phyloP scores from a whole-genome alignment of 2,797 vertebrate genomes.

The Enteromius radiatus region DNA sequence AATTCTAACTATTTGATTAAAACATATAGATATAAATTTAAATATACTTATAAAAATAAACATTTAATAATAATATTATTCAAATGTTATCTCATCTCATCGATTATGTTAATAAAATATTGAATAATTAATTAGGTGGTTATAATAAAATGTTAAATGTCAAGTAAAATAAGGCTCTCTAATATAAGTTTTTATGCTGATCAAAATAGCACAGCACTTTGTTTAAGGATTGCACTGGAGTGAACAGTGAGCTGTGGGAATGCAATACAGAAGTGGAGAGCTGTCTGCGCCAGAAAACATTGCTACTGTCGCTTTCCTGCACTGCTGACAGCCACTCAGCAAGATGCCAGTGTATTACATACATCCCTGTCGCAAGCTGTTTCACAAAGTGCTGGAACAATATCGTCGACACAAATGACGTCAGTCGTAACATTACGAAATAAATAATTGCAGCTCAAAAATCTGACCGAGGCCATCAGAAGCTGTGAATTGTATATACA shows the following conservation, averaged over 20 bases:
- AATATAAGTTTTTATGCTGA: background rate
- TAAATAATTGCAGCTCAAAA: background rate
- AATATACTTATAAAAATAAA: background rate
- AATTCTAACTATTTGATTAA: background rate
- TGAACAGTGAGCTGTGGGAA: background rate
- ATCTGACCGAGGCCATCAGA: background rate
- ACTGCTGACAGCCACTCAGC: slow-evolving; percentile 23
- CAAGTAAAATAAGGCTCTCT: background rate
- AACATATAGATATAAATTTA: background rate
- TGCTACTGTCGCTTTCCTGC: slow-evolving; percentile 9
- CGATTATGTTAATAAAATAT: background rate
- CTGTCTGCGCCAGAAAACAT: background rate
- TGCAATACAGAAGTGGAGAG: slow-evolving; percentile 17
- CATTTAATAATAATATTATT: background rate
- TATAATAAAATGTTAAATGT: background rate
- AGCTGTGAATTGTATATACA: background rate
- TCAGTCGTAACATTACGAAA: background rate
- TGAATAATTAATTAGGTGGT: background rate
- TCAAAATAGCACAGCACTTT: background rate
- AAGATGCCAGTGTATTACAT: background rate
- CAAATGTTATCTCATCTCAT: background rate
- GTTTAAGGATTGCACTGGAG: background rate
- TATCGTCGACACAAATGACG: background rate
- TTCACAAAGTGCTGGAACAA: slow-evolving; percentile 2
- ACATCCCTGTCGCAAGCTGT: slow-evolving; percentile 25